Conservation (phyloP, 2,113 vertebrate species). For the Sporophila hypoxantha region DNA sequence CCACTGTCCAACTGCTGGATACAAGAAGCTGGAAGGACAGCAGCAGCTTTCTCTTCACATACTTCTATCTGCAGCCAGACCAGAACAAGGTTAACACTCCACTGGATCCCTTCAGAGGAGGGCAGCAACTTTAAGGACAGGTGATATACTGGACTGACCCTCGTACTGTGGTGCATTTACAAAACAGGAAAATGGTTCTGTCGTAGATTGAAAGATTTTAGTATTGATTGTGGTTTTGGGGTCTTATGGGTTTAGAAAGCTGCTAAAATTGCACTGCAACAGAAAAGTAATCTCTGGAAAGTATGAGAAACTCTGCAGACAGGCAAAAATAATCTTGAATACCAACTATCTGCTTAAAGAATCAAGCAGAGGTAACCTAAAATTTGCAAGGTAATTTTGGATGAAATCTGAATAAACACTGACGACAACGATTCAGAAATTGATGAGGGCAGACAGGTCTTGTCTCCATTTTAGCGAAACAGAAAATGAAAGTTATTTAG, state of each 20-base stretch:
- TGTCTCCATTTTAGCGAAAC: neutral
- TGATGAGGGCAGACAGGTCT: neutral
- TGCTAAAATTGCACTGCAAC: neutral
- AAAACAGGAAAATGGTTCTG: neutral
- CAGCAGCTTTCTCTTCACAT: constrained; percentile 89
- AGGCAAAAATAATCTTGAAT: neutral
- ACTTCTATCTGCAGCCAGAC: constrained; percentile 77
- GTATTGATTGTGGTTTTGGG: neutral
- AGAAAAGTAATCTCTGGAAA: neutral
- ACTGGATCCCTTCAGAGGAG: neutral
- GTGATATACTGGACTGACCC: neutral
- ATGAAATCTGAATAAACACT: neutral
- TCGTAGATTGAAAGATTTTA: neutral
- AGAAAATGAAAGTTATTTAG: neutral
- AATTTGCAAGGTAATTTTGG: neutral
- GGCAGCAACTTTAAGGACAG: neutral
- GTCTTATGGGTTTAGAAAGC: neutral
- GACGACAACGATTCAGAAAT: neutral
- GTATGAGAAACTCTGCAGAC: neutral
- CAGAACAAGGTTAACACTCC: neutral
- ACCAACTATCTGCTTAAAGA: neutral
- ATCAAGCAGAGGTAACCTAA: neutral
- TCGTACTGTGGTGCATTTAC: neutral
- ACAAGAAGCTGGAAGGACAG: constrained; percentile 87
- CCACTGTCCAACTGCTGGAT: constrained; percentile 88